Base-by-base conservation (phyloP, 1,140 invertebrate genomes). In the Drosophila bipectinata region DNA sequence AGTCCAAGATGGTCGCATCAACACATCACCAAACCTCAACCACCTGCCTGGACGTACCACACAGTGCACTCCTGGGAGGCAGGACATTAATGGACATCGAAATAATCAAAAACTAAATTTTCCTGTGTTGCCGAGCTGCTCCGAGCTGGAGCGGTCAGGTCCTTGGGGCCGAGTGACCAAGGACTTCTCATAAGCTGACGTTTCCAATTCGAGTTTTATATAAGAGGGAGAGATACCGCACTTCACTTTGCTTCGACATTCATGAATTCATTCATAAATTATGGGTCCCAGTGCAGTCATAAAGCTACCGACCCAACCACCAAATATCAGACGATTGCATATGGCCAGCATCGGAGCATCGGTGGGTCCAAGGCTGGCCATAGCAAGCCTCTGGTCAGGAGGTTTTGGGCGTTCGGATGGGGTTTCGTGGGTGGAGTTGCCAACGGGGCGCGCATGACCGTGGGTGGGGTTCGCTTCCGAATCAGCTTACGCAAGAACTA, bases 181-280 rank as follows among this genome's bases (percentile, higher is more conserved):
- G 30, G 47, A 68, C 39, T 60, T 34, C 37, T 73, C 48, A 82
- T 67, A 69, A 85, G 61, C 81, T 78, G 78, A 87, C 62, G 73
- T 34, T 81, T 68, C 80, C 78, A 60, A 68, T 87, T 78, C 52
- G 49, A 74, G 57, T 63, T 74, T 80, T 62, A 77, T 56, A 49
- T 71, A 57, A 57, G 15, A 24, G 49, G 0, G 9, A 49, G 62
- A 68, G 61, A 34, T 37, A 28, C 41, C 47, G 44, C 61, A 44
- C 62, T 66, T 63, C 60, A 73, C 67, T 71, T 71, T 71, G 58
- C 66, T 88, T 79, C 76, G 76, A 77, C 79, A 88, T 88, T 88
- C 83, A 83, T 88, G 83, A 87, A 79, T 83, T 88, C 83, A 88
- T 88, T 88, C 83, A 88, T 88, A 88, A 88, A 83, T 88, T 88